A percentile compares a stretch with the other conserved stretches of the same genome.
These are phyloP conservation scores for Eristalinus sepulchralis DNA, from an alignment of 2,888 invertebrate genomes.

Conservation along the genomic window DNA sequence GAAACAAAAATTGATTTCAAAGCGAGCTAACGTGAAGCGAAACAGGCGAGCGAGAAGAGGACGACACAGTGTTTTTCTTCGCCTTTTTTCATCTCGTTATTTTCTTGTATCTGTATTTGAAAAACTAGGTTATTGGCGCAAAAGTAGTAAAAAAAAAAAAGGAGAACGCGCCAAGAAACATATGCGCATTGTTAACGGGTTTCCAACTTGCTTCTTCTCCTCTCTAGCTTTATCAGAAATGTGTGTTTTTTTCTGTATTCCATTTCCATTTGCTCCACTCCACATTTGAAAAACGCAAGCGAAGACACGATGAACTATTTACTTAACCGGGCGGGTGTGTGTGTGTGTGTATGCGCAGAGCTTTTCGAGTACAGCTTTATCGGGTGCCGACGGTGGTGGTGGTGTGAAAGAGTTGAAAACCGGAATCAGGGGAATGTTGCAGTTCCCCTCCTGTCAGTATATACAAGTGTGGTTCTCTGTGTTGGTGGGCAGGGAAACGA, in stretches of 20 bases:
- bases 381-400: not conserved
- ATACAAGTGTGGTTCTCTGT: slow-evolving; percentile 27
- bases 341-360: not conserved
- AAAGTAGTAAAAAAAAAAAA: slow-evolving; percentile 69
- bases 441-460: slow-evolving; percentile 1
- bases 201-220: slow-evolving; percentile 66
- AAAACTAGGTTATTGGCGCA: slow-evolving; percentile 72
- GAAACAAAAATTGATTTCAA: not conserved
- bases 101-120: slow-evolving; percentile 31
- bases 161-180: slow-evolving; percentile 66
- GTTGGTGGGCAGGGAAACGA: not conserved
- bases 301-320: not conserved
- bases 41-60: slow-evolving; percentile 22
- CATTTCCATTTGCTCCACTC: slow-evolving; percentile 17
- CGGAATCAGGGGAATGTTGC: slow-evolving; percentile 19
- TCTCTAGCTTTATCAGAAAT: slow-evolving; percentile 16
- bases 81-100: slow-evolving; percentile 24
- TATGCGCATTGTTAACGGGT: slow-evolving; percentile 68
- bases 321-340: not conserved
- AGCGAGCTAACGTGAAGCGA: not conserved
- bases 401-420: slow-evolving; percentile 1
- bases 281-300: slow-evolving; percentile 4
- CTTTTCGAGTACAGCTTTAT: slow-evolving; percentile 15
- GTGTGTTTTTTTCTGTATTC: slow-evolving; percentile 5
- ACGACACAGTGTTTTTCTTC: slow-evolving; percentile 24